Percentiles rank a stretch among this genome's conserved stretches.
Conservation (phyloP, 2,797 vertebrate species). For the Miichthys miiuy region DNA sequence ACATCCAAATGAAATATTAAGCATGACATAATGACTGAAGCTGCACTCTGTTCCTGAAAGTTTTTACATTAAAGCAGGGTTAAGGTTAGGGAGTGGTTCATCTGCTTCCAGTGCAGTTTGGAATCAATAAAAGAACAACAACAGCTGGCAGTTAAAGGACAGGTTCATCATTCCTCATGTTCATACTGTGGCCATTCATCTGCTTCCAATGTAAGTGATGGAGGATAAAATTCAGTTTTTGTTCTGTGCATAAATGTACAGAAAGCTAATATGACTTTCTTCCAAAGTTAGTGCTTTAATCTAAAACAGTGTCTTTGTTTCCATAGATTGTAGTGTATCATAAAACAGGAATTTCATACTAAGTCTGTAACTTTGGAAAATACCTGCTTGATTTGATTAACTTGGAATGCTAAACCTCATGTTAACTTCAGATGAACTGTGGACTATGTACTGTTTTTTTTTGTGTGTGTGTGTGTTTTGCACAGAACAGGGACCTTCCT, state of each 20-base stretch:
- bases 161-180: neutral
- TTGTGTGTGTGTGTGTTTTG: no score
- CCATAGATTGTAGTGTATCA: no score
- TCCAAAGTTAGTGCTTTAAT: neutral
- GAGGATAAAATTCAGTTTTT: neutral
- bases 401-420: neutral
- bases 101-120: slow-evolving; percentile 1
- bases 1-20: neutral
- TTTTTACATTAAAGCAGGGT: slow-evolving; percentile 22
- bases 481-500: no score
- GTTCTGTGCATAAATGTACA: neutral
- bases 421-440: neutral
- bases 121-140: slow-evolving; percentile 10
- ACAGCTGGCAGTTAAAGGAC: slow-evolving; percentile 16
- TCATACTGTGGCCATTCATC: neutral
- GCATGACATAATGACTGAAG: slow-evolving; percentile 1
- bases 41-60: slow-evolving; percentile 6
- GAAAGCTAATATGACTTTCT: neutral
- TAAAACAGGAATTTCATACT: neutral
- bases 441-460: neutral
- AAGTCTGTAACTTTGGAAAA: neutral
- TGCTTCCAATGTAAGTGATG: neutral
- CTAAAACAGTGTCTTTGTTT: neutral
- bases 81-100: slow-evolving; percentile 30
- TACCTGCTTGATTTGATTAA: neutral